Conservation (phyloP, 1,140 invertebrate species). For the Chionoecetes opilio region DNA sequence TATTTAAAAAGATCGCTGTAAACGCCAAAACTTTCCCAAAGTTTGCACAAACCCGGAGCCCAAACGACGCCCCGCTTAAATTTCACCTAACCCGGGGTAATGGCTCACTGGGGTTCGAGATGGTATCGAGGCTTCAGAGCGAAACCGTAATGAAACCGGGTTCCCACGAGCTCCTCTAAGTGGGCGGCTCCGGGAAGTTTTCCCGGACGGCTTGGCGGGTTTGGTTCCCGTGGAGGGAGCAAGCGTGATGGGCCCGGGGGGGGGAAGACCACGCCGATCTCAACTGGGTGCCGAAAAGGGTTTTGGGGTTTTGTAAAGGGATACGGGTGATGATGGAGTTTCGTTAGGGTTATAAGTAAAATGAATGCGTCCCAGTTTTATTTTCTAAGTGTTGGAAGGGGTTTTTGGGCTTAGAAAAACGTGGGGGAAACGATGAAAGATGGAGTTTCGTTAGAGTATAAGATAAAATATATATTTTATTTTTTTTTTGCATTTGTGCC, state of each 20-base stretch:
- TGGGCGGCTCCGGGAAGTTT: background rate
- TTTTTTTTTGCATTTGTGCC: no score
- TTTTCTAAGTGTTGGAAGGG: no score
- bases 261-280: no score
- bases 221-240: background rate
- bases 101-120: conserved; percentile 72
- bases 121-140: conserved; percentile 61
- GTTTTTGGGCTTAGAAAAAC: no score
- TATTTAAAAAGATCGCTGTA: conserved; percentile 53
- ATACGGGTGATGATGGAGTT: no score
- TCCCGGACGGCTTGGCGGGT: background rate
- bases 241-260: background rate
- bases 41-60: conserved; percentile 66
- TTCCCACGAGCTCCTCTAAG: background rate
- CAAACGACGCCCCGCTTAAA: conserved; percentile 68
- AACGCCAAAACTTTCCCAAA: conserved; percentile 64
- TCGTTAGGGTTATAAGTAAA: no score
- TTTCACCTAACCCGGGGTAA: conserved; percentile 74
- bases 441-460: no score
- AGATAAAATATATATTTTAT: no score
- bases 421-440: no score
- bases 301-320: no score
- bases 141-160: conserved; percentile 72
- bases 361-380: no score
- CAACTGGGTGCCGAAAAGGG: no score